Percentiles rank a stretch among this genome's conserved stretches.
Conservation (phyloP, 2,113 vertebrate species). For the Cryptotis parvus region DNA sequence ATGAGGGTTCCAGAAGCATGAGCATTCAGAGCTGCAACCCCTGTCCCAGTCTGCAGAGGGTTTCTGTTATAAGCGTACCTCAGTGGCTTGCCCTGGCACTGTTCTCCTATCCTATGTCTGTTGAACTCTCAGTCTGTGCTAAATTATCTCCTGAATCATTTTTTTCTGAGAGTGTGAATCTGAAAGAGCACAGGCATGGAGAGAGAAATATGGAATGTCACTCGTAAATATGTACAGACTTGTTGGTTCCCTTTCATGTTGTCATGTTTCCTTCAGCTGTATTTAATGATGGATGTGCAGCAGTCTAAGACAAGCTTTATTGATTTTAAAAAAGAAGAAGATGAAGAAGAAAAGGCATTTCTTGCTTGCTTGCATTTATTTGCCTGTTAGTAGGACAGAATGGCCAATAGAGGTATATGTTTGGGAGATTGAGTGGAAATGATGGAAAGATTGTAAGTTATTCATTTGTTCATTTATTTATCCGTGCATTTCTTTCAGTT, state of each 20-base stretch:
- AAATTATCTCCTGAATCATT: slow-evolving; percentile 33
- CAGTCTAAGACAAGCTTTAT: not conserved
- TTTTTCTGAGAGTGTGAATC: slow-evolving; percentile 6
- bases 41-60: not conserved
- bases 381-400: slow-evolving; percentile 22
- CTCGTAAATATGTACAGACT: not conserved
- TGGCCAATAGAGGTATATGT: not conserved
- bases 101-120: not conserved
- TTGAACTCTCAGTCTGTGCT: not conserved
- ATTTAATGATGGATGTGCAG: not conserved
- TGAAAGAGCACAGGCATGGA: slow-evolving; percentile 46
- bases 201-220: not conserved
- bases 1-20: not conserved
- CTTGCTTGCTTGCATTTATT: slow-evolving; percentile 51
- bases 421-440: not conserved
- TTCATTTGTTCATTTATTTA: not conserved
- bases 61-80: not conserved
- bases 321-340: not conserved
- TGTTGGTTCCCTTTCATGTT: not conserved
- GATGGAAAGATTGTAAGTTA: not conserved
- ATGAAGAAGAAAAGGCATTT: not conserved
- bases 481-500: no score
- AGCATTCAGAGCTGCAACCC: not conserved
- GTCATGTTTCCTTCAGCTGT: not conserved
- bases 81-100: not conserved